Evolutionary conservation across 37 sponge, comb jelly and placozoan species (phyloP).

Genomic region (Diacarnus erythraeanus): DNA sequence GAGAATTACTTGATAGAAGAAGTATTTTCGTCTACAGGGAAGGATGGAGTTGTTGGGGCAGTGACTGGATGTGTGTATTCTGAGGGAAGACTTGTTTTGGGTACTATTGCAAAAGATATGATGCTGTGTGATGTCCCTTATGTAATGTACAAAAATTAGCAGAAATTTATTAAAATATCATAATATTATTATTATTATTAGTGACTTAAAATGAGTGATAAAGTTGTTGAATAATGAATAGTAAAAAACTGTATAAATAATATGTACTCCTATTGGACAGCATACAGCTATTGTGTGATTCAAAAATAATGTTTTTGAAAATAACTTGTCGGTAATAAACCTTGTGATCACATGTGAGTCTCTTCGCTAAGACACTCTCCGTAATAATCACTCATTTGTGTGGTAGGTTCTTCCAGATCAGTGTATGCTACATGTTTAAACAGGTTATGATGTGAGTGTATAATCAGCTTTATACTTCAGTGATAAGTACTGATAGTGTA

Average conservation of each 20-base stretch:
- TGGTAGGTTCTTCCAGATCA: conserved; percentile 9
- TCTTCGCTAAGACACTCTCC: conserved; percentile 59
- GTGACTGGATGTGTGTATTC: conserved; percentile 11
- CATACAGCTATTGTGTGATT: neutral
- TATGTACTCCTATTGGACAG: too few relatives aligned
- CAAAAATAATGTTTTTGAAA: too few relatives aligned
- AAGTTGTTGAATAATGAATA: too few relatives aligned
- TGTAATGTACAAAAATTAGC: too few relatives aligned
- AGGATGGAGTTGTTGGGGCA: neutral
- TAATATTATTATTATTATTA: too few relatives aligned
- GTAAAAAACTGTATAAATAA: neutral
- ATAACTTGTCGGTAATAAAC: too few relatives aligned
- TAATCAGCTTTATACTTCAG: too few relatives aligned
- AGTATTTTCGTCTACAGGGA: conserved; percentile 22
- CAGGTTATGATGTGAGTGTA: too few relatives aligned
- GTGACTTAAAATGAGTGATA: neutral
- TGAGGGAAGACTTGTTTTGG: conserved; percentile 9
- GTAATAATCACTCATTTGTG: conserved; percentile 66
- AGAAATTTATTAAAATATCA: too few relatives aligned
- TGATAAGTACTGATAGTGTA: too few relatives aligned
- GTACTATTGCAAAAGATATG: conserved; percentile 15
- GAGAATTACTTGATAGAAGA: conserved; percentile 18
- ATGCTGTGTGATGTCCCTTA: conserved; percentile 29
- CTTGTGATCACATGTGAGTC: conserved; percentile 50
- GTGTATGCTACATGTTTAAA: neutral